Conservation (phyloP, 2,113 vertebrate genomes). For the Otolemur garnettii region DNA sequence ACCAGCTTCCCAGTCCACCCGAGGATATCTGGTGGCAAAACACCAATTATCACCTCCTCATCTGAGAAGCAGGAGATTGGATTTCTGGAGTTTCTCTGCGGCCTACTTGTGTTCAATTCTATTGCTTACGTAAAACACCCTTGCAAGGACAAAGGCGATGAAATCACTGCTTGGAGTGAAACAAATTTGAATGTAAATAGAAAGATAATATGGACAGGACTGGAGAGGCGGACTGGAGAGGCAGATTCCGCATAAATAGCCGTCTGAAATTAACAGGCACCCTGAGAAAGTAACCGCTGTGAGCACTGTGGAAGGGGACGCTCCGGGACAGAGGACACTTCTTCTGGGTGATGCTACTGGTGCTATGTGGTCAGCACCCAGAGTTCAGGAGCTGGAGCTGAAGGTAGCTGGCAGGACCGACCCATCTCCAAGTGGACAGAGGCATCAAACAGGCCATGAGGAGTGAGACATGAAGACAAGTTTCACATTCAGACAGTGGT, state of each 20-base stretch:
- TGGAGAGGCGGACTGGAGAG: slow-evolving; percentile 59
- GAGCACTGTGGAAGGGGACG: neutral
- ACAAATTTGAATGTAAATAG: slow-evolving; percentile 57
- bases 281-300: slow-evolving; percentile 25
- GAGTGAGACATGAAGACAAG: neutral
- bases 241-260: neutral
- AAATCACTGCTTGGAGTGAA: slow-evolving; percentile 79
- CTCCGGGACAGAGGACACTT: neutral
- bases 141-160: slow-evolving; percentile 73
- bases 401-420: neutral
- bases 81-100: slow-evolving; percentile 80
- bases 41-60: slow-evolving; percentile 84
- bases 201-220: slow-evolving; percentile 64
- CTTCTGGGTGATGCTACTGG: neutral
- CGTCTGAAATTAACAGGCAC: slow-evolving; percentile 32
- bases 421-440: neutral
- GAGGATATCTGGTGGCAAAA: slow-evolving; percentile 68
- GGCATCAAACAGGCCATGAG: neutral
- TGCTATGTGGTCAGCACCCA: neutral
- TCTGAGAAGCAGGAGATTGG: slow-evolving; percentile 81
- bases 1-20: neutral
- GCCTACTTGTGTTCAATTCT: slow-evolving; percentile 76
- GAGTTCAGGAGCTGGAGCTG: neutral
- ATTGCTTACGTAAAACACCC: slow-evolving; percentile 77
- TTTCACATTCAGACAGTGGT: neutral